phyloP scores from a whole-genome alignment of 2,113 vertebrate species.

The Anoura caudifer region DNA sequence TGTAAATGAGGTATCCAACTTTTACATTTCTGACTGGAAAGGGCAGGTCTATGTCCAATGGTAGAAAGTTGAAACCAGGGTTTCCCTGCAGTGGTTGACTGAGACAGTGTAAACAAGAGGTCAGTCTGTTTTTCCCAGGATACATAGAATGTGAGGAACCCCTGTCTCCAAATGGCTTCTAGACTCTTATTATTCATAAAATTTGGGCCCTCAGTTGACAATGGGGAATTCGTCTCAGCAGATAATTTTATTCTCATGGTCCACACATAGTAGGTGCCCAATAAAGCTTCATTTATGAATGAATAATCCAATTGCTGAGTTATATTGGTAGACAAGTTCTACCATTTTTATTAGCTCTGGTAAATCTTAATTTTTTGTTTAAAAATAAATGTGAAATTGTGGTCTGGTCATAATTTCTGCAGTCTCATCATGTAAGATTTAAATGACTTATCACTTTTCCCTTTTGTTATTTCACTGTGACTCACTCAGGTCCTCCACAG shows the following conservation, averaged over 20 bases:
- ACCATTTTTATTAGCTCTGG: not conserved
- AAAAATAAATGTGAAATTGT: not conserved
- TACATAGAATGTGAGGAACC: not conserved
- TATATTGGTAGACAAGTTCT: not conserved
- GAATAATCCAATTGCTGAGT: not conserved
- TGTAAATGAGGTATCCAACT: not conserved
- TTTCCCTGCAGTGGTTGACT: not conserved
- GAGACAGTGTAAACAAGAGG: not conserved
- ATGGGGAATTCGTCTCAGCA: not conserved
- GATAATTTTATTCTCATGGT: not conserved
- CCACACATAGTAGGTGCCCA: not conserved
- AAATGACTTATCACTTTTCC: not conserved
- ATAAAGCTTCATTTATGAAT: not conserved
- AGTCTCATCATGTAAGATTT: not conserved
- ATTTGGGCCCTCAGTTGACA: not conserved
- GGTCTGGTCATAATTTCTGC: not conserved
- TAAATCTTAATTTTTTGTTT: not conserved
- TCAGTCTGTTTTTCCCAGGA: not conserved
- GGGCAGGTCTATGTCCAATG: not conserved
- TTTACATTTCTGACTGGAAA: not conserved
- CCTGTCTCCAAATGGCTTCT: not conserved
- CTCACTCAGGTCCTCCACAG: not conserved
- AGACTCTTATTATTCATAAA: not conserved
- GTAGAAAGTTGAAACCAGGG: not conserved
- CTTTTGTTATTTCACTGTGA: not conserved